These are phyloP conservation scores for Chinchilla lanigera DNA, from an alignment of 2,113 vertebrate genomes.

Conservation along the genomic window DNA sequence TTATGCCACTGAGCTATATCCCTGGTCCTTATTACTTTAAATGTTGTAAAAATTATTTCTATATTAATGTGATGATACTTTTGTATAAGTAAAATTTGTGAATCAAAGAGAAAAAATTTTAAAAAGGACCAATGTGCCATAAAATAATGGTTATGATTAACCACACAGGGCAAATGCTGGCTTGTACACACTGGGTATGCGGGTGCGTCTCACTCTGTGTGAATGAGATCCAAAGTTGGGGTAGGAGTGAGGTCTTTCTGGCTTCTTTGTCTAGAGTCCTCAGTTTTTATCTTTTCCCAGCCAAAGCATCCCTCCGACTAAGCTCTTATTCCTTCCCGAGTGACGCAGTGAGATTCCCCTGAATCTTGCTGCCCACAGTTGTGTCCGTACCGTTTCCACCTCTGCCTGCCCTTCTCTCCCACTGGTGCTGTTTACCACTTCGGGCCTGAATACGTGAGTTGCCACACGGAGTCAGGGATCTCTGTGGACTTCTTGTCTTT, in stretches of 20 bases:
- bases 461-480: neutral
- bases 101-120: neutral
- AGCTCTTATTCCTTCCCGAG: neutral
- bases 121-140: neutral
- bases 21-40: too few species aligned
- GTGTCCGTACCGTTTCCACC: neutral
- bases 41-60: constrained; percentile 39
- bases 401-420: neutral
- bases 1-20: too few species aligned
- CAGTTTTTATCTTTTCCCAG: neutral
- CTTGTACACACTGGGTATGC: neutral
- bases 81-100: constrained; percentile 52
- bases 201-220: neutral
- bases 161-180: neutral
- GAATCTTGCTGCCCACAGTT: neutral
- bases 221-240: neutral
- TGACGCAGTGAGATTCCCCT: constrained; percentile 10
- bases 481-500: constrained; percentile 24
- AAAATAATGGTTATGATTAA: neutral
- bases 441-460: neutral
- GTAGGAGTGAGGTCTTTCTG: neutral
- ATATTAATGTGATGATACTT: constrained; percentile 28
- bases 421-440: neutral
- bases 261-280: constrained; percentile 20
- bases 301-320: neutral